Base-by-base conservation (phyloP, 2,888 invertebrate species). In the Watsonalla cultraria region DNA sequence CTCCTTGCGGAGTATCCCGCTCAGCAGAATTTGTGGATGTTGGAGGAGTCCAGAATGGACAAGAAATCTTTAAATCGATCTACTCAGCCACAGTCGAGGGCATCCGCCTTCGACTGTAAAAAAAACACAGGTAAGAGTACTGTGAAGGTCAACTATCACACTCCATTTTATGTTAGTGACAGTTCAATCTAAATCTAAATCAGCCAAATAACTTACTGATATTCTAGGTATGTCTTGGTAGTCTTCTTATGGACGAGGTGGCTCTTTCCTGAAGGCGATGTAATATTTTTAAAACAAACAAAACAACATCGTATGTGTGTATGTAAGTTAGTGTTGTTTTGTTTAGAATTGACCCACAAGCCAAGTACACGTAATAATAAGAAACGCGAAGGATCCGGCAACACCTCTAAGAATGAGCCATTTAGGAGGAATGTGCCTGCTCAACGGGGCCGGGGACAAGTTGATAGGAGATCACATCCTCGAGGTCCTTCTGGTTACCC, bases 401-500 rank as follows among this genome's bases (percentile, higher is more conserved):
- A 69, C 66, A 76, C 91, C 61, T 92, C 92, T 64, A 91, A 92
- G 81, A 94, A 95, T 81, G 93, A 94, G 80, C 92, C 92, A 70
- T 92, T 93, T 70, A 83, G 87, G 9, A 87, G 83, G 68, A 96
- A 95, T 87, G 93, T 93, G 60, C 88, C 91, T 71, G 86, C 93
- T 68, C 94, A 94, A 80, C 93, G 94, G 79, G 90, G 92, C 75
- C 93, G 93, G 89, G 91, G 91, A 74, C 90, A 92, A 86, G 92
- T 94, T 86, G 95, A 95, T 86, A 92, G 94, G 86, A 94, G 94
- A 77, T 92, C 93, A 87, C 92, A 94, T 74, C 89, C 94, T 80
- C 93, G 94, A 79, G 89, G 71, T 60, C 77, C 91, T 81, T 67
- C 89, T 72, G 84, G 86, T 68, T 76, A 73, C 71, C 59, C 74